These are phyloP conservation scores for Euura lappo DNA, from an alignment of 1,140 invertebrate genomes.

Conservation along the genomic window DNA sequence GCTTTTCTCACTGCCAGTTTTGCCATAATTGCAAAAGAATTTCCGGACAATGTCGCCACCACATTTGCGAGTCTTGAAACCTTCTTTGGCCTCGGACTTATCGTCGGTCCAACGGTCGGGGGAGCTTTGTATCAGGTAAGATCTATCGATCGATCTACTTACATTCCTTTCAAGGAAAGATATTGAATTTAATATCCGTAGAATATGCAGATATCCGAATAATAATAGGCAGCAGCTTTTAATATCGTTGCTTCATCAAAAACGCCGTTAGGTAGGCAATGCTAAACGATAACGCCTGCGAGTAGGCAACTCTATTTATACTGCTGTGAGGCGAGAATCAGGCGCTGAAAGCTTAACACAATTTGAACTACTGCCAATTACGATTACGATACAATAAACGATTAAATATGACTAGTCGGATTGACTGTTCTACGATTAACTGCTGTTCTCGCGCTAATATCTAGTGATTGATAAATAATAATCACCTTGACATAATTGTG, in stretches of 20 bases:
- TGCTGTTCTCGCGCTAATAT: too few species aligned
- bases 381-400: too few species aligned
- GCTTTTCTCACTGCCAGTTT: conserved; percentile 92
- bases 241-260: too few species aligned
- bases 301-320: not conserved
- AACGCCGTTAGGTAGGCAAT: too few species aligned
- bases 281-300: not conserved
- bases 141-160: not conserved
- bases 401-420: too few species aligned
- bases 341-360: not conserved
- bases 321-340: not conserved
- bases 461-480: too few species aligned
- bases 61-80: conserved; percentile 92
- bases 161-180: not conserved
- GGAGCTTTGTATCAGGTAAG: conserved; percentile 76
- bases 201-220: too few species aligned
- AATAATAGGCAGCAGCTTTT: too few species aligned
- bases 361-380: not conserved
- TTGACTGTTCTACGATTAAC: too few species aligned
- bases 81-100: conserved; percentile 87
- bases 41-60: conserved; percentile 87
- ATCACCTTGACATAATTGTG: too few species aligned
- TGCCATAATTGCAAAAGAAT: conserved; percentile 93
- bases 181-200: too few species aligned
- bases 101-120: conserved; percentile 85